Evolutionary conservation across 2,797 vertebrate species (phyloP).

Genomic region (Pipistrellus nathusii): DNA sequence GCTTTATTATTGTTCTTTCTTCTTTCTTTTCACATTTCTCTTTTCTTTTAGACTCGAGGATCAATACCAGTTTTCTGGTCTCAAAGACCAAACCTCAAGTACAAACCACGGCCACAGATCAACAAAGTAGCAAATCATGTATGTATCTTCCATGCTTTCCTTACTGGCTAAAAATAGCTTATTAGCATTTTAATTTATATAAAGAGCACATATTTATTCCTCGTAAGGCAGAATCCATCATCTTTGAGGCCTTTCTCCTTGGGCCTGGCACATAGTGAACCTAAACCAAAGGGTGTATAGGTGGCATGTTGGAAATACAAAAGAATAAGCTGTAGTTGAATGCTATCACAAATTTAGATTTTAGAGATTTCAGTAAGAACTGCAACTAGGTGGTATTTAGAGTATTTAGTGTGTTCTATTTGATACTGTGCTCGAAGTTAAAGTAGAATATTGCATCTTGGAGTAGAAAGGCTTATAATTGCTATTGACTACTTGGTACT

Average conservation of each 20-base stretch:
- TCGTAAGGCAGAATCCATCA: not conserved
- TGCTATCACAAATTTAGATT: not conserved
- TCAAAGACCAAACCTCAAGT: constrained; percentile 97
- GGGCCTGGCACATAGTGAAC: not conserved
- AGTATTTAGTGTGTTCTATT: not conserved
- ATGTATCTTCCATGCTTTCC: constrained; percentile 80
- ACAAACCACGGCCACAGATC: constrained; percentile 97
- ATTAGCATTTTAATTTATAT: not conserved
- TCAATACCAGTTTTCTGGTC: constrained; percentile 99
- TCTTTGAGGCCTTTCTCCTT: not conserved
- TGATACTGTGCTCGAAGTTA: not conserved
- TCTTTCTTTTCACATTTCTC: not conserved
- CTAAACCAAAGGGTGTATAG: not conserved
- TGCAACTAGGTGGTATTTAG: not conserved
- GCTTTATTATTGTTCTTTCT: not conserved
- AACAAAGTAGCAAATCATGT: constrained; percentile 96
- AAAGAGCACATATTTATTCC: not conserved
- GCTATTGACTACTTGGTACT: not conserved
- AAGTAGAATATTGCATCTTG: not conserved
- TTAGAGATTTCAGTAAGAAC: not conserved
- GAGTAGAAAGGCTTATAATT: not conserved
- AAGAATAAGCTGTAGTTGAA: not conserved
- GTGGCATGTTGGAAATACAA: not conserved
- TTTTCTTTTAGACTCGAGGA: constrained; percentile 92
- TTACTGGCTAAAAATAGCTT: constrained; percentile 48